Evolutionary conservation across 2,113 vertebrate genomes (phyloP).

Genomic region (Elgaria multicarinata): DNA sequence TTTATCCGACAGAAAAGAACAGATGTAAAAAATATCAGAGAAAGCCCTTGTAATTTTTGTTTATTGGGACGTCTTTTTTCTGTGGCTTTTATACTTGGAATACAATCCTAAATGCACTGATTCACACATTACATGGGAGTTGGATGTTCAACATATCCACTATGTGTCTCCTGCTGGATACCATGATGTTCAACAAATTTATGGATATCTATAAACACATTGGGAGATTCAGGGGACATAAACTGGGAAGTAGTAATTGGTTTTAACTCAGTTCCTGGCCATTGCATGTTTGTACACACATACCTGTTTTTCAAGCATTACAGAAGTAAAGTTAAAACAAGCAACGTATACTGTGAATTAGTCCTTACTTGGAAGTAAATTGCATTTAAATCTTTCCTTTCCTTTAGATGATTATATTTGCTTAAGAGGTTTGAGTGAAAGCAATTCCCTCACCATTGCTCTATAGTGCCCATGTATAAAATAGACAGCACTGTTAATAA

Average conservation of each 20-base stretch:
- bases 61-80: neutral
- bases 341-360: neutral
- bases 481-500: constrained; percentile 61
- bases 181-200: neutral
- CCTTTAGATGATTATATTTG: constrained; percentile 3
- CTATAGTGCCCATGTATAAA: constrained; percentile 30
- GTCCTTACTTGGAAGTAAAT: neutral
- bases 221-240: neutral
- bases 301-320: neutral
- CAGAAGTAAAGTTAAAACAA: neutral
- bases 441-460: neutral
- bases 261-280: neutral
- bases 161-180: neutral
- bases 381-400: constrained; percentile 13
- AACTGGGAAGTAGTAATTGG: neutral
- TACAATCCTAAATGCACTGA: neutral
- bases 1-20: neutral
- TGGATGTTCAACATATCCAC: neutral
- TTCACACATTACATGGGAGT: neutral
- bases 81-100: neutral
- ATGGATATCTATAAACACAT: neutral
- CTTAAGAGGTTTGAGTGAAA: constrained; percentile 35
- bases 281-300: neutral
- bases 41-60: neutral
- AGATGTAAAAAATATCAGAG: too few relatives aligned